A percentile compares a stretch with the other conserved stretches of the same genome.
These are phyloP conservation scores for Echinometra lucunter DNA, from an alignment of 53 echinoderm and acorn worm genomes.

Conservation along the genomic window DNA sequence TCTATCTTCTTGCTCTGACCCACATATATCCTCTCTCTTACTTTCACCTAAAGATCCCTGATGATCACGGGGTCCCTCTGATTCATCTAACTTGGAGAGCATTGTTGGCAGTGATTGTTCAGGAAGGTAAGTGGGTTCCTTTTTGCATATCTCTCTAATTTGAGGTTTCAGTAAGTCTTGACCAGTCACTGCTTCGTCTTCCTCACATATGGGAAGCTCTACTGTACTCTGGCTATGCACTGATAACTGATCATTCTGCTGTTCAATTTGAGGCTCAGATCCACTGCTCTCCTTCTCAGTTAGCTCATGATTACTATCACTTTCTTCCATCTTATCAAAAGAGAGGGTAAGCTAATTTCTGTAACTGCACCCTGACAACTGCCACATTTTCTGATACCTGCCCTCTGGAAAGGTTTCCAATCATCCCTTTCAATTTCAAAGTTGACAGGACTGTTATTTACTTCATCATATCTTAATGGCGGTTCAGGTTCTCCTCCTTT, in stretches of 20 bases:
- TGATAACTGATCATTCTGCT: neutral
- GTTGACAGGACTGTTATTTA: neutral
- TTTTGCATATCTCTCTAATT: neutral
- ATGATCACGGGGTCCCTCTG: neutral
- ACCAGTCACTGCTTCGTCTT: neutral
- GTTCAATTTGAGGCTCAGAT: neutral
- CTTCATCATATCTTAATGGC: neutral
- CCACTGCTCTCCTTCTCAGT: neutral
- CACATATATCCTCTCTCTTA: neutral
- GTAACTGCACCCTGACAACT: constrained; percentile 21
- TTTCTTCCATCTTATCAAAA: neutral
- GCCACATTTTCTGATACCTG: constrained; percentile 20
- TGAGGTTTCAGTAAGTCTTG: neutral
- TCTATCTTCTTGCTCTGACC: neutral
- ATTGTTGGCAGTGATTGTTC: neutral
- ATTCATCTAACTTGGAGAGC: neutral
- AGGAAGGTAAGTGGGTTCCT: neutral
- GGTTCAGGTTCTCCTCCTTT: neutral
- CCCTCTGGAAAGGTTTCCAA: neutral
- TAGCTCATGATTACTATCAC: neutral
- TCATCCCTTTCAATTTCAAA: neutral
- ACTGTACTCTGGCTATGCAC: neutral
- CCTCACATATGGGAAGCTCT: neutral
- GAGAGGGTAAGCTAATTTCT: constrained; percentile 1
- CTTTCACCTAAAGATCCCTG: neutral